phyloP scores from a whole-genome alignment of 2,888 invertebrate species.

The Axea sp. region DNA sequence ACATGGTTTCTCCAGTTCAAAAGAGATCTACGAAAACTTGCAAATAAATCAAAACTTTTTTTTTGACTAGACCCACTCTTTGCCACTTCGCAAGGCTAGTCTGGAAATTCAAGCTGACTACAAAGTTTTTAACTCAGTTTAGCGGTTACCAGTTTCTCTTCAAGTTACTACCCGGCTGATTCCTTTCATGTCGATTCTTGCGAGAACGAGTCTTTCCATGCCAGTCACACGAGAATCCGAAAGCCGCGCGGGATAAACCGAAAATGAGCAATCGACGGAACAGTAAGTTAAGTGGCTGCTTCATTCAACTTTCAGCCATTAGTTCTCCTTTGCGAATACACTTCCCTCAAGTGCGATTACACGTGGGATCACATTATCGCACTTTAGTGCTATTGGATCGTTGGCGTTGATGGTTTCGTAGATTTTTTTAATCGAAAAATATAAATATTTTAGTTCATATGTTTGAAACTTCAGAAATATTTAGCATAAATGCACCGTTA shows the following conservation, averaged over 20 bases:
- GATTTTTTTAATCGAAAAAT: conserved; percentile 16
- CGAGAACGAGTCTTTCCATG: conserved; percentile 65
- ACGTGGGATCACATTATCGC: conserved; percentile 38
- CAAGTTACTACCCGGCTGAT: conserved; percentile 45
- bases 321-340: conserved; percentile 42
- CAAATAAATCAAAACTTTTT: conserved; percentile 71
- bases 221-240: conserved; percentile 41
- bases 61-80: conserved; percentile 51
- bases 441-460: conserved; percentile 4
- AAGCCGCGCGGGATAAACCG: conserved; percentile 61
- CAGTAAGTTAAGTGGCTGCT: conserved; percentile 53
- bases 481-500: too few species aligned
- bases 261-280: conserved; percentile 65
- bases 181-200: conserved; percentile 73
- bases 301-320: conserved; percentile 53
- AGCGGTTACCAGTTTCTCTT: conserved; percentile 70
- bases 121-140: conserved; percentile 78
- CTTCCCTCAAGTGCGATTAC: conserved; percentile 38
- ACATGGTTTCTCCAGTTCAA: conserved; percentile 63
- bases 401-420: neutral
- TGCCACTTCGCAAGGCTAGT: conserved; percentile 66
- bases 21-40: conserved; percentile 70
- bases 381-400: conserved; percentile 19
- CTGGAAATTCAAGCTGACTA: conserved; percentile 76
- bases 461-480: too few species aligned